Conservation (phyloP, 2,888 invertebrate species). For the Drosophila neoperkinsi region DNA sequence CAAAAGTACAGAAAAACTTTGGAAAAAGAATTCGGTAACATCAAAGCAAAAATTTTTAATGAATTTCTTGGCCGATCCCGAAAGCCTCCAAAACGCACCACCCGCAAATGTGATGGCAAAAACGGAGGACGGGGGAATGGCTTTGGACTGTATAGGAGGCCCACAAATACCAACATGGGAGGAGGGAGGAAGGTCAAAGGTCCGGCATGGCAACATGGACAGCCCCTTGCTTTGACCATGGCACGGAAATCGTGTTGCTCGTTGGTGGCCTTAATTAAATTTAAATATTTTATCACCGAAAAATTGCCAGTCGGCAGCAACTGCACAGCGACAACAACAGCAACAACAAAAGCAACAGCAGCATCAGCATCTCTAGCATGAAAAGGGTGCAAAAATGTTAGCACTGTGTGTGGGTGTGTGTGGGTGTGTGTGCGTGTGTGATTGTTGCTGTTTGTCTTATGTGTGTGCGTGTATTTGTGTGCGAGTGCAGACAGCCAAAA, state of each 20-base stretch:
- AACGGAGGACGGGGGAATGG: not conserved
- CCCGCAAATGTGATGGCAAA: slow-evolving; percentile 51
- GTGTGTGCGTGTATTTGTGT: slow-evolving; percentile 38
- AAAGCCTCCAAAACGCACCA: slow-evolving; percentile 72
- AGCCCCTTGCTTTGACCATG: slow-evolving; percentile 62
- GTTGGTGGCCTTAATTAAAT: slow-evolving; percentile 85
- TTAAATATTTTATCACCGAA: slow-evolving; percentile 85
- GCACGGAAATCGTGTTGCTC: slow-evolving; percentile 77
- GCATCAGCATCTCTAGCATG: slow-evolving; percentile 50
- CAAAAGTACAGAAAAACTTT: slow-evolving; percentile 68
- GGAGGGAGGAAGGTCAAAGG: slow-evolving; percentile 54
- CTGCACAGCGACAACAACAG: slow-evolving; percentile 69
- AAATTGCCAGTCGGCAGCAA: slow-evolving; percentile 82
- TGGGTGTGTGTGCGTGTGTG: not conserved
- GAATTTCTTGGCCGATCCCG: slow-evolving; percentile 72
- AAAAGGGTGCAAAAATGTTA: slow-evolving; percentile 76
- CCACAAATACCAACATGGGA: slow-evolving; percentile 12
- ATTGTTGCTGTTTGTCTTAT: slow-evolving; percentile 34
- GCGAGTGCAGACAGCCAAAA: slow-evolving; percentile 76
- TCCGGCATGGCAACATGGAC: slow-evolving; percentile 45
- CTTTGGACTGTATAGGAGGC: not conserved
- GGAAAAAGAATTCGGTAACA: slow-evolving; percentile 76
- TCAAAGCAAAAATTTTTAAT: slow-evolving; percentile 80
- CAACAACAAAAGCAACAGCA: slow-evolving; percentile 55
- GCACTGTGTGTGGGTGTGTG: slow-evolving; percentile 8